These are phyloP conservation scores for Crossocerus cetratus DNA, from an alignment of 2,888 invertebrate species.

Conservation along the genomic window DNA sequence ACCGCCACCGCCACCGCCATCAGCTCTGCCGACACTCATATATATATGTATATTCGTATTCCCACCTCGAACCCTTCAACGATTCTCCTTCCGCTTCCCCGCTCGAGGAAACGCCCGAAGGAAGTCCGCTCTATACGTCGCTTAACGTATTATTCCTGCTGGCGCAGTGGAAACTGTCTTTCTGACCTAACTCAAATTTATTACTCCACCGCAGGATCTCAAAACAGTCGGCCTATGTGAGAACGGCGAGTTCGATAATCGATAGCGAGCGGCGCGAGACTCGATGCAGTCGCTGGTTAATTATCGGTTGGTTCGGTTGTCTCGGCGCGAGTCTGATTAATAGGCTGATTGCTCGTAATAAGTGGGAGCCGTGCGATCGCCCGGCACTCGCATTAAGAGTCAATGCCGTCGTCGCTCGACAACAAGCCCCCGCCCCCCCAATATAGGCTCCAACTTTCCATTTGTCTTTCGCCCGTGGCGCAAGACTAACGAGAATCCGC, in stretches of 20 bases:
- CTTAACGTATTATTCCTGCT: conserved; percentile 28
- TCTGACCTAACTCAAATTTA: conserved; percentile 38
- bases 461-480: too few relatives aligned
- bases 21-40: too few relatives aligned
- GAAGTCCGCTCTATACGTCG: conserved; percentile 16
- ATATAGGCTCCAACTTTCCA: too few relatives aligned
- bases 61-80: conserved; percentile 19
- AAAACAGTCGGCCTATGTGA: neutral
- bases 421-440: too few relatives aligned
- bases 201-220: conserved; percentile 8
- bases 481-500: too few relatives aligned
- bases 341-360: too few relatives aligned
- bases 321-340: too few relatives aligned
- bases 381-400: too few relatives aligned
- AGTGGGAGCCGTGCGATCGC: too few relatives aligned
- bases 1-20: too few relatives aligned
- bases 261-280: neutral
- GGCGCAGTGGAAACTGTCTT: conserved; percentile 20
- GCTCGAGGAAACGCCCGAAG: conserved; percentile 22
- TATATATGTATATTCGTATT: conserved; percentile 25
- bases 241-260: conserved; percentile 10
- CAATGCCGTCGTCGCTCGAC: too few relatives aligned
- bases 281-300: neutral
- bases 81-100: conserved; percentile 15
- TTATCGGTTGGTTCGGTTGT: too few relatives aligned